A percentile compares a stretch with the other conserved stretches of the same genome.
Conservation (phyloP, 2,888 invertebrate species). For the Erebia epiphron region DNA sequence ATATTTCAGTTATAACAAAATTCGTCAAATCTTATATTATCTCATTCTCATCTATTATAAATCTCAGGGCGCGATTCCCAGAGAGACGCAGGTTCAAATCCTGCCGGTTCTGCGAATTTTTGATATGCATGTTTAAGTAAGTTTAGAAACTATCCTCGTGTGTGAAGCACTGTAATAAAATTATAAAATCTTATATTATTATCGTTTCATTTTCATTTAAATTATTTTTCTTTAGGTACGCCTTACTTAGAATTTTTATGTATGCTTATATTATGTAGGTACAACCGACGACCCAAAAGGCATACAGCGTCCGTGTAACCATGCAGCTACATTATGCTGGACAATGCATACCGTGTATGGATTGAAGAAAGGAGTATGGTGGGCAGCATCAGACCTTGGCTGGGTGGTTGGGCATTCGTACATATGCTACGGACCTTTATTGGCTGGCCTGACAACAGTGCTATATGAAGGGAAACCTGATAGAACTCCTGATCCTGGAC, state of each 20-base stretch:
- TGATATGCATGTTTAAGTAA: too few species aligned
- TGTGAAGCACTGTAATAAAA: too few species aligned
- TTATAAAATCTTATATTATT: too few species aligned
- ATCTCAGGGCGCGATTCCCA: too few species aligned
- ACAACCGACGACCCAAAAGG: slow-evolving; percentile 84
- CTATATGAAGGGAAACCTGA: slow-evolving; percentile 97
- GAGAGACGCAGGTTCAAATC: too few species aligned
- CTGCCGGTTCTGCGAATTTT: too few species aligned
- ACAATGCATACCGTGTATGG: slow-evolving; percentile 92
- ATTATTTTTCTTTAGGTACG: too few species aligned
- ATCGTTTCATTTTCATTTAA: too few species aligned
- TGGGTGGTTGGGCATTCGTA: slow-evolving; percentile 98
- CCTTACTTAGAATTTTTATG: not conserved
- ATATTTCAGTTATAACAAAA: too few species aligned
- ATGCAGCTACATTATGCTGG: slow-evolving; percentile 93
- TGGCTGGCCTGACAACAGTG: slow-evolving; percentile 91
- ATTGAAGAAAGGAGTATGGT: slow-evolving; percentile 91
- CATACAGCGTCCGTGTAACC: slow-evolving; percentile 93
- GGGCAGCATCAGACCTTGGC: slow-evolving; percentile 94
- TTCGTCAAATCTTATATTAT: too few species aligned
- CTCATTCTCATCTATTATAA: too few species aligned
- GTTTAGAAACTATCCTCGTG: too few species aligned
- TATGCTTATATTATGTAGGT: slow-evolving; percentile 44
- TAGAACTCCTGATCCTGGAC: slow-evolving; percentile 95
- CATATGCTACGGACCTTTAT: slow-evolving; percentile 95